Evolutionary conservation across 2,888 invertebrate species (phyloP), one percentile per base, ranked within the genome.

Genomic region (Criorhina ranunculi): DNA sequence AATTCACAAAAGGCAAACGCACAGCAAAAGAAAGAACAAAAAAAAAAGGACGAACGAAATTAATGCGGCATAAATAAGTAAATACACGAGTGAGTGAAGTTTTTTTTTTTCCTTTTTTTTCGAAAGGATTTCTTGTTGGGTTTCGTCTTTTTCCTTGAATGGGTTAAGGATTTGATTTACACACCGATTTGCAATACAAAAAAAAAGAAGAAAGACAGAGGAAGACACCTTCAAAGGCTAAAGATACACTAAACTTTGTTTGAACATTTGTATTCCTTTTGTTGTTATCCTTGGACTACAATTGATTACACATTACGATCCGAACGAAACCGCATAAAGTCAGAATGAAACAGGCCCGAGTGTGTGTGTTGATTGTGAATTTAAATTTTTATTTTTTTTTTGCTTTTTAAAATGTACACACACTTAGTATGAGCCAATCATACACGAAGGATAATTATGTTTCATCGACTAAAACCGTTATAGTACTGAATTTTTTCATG

Each of bases 401-500:
- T 44, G 31, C 59, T 51, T 51, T 19, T 33, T 29, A 9, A 33
- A 15, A 1, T 29, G 24, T 17, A 46, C 46, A 29, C 33, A 55
- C 35, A 62, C 19, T 31, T 6, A 19, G 37, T 24, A 29, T 29
- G 29, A 31, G 31, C 24, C 24, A 55, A 64, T 37, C 33, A 62
- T 49, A 53, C 55, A 82, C 83, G 42, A 69, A 79, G 73, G 62
- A 79, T 29, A 80, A 80, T 73, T 83, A 59, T 83, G 85, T 70
- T 76, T 62, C 75, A 44, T 64, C 86, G 83, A 76, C 83, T 57
- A 83, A 75, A 78, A 75, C 83, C 86, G 83, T 79, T 79, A 78
- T 67, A 70, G 73, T 76, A 86, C 86, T 86, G 82, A 86, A 86
- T 86, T 86, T 83, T 78, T 83, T 79, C 78, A 19, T 42, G 57